Evolutionary conservation across 1,140 invertebrate genomes (phyloP), one percentile per base, ranked within the genome.

Genomic region (Caenorhabditis briggsae): DNA sequence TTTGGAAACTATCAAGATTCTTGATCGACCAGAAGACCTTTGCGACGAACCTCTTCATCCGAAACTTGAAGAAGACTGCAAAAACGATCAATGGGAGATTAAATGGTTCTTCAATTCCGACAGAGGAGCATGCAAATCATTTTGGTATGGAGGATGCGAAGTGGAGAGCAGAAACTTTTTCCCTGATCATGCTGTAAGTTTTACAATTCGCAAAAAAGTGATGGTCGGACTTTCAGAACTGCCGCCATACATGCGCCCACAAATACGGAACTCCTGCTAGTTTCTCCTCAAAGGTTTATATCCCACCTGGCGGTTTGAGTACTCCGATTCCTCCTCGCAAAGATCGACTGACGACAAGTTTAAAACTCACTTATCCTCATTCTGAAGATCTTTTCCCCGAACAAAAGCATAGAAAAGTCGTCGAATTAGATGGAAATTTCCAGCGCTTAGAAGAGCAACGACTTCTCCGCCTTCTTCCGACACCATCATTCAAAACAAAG

Each of bases 61-160:
- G 23, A 82, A 55, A 56, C 23, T 86, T 18, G 85, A 86, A 55
- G 85, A 86, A 86, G 85, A 86, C 20, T 86, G 85, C 20, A 82
- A 74, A 41, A 53, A 70, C 25, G 85, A 86, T 23, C 33, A 86
- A 1, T 86, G 85, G 85, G 85, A 48, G 14, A 83, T 59, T 9
- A 23, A 58, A 50, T 86, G 82, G 74, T 86, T 55, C 25, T 86
- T 82, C 78, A 83, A 82, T 64, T 59, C 74, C 18, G 82, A 82
- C 20, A 33, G 58, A 33, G 70, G 70, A 16, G 41, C 85, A 70
- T 91, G 90, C 55, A 82, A 88, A 41, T 83, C 83, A 20, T 91
- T 91, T 84, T 91, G 90, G 89, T 90, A 90, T 50, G 90, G 90
- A 25, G 89, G 90, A 25, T 91, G 90, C 82, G 85, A 88, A 50